A percentile compares a stretch with the other conserved stretches of the same genome.
These are phyloP conservation scores for Thymelicus sylvestris DNA, from an alignment of 2,888 invertebrate genomes.

Conservation along the genomic window DNA sequence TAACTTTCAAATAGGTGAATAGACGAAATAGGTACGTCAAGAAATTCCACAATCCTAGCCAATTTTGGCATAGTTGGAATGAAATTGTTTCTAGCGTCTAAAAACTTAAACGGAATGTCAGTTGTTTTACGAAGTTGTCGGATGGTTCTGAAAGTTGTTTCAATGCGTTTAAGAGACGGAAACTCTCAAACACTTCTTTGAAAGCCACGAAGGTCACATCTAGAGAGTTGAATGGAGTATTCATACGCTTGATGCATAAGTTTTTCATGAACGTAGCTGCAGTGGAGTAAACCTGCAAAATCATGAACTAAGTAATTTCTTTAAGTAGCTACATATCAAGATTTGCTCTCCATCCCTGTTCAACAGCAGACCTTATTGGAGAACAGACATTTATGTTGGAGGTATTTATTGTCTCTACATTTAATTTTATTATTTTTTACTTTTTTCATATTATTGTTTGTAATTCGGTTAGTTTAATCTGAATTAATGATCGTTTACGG, in stretches of 20 bases:
- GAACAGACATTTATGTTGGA: too few species aligned
- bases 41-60: not conserved
- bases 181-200: constrained; percentile 19
- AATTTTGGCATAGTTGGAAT: not conserved
- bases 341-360: too few species aligned
- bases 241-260: constrained; percentile 6
- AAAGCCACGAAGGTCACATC: constrained; percentile 27
- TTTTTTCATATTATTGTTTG: too few species aligned
- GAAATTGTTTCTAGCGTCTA: constrained; percentile 2
- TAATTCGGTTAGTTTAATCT: too few species aligned
- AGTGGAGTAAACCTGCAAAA: not conserved
- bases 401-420: too few species aligned
- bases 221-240: constrained; percentile 24
- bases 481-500: too few species aligned
- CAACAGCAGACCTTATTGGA: too few species aligned
- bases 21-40: too few species aligned
- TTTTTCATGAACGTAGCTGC: not conserved
- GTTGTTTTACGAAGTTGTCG: not conserved
- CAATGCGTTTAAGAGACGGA: constrained; percentile 17
- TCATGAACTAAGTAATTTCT: too few species aligned
- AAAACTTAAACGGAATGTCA: constrained; percentile 7
- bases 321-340: too few species aligned
- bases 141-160: constrained; percentile 8
- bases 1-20: too few species aligned
- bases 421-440: too few species aligned